Conservation (phyloP, 2,113 vertebrate genomes). For the Pseudopipra pipra region DNA sequence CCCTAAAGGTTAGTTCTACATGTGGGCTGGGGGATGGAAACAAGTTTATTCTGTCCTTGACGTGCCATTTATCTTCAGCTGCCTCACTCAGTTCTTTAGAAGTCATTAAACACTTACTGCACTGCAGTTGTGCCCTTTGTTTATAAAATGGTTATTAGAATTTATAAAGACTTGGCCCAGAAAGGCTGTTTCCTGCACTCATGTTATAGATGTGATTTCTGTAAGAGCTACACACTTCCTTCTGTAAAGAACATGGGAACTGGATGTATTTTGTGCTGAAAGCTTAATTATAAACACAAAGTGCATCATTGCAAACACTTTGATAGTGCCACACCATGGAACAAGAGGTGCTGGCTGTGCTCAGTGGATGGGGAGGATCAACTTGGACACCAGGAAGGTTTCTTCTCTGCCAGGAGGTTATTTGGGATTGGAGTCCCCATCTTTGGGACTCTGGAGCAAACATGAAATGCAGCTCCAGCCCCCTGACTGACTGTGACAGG, state of each 20-base stretch:
- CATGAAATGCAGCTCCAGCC: background rate
- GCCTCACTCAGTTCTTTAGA: background rate
- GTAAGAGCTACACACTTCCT: background rate
- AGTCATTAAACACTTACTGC: background rate
- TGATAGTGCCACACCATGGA: background rate
- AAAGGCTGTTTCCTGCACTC: background rate
- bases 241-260: background rate
- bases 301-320: background rate
- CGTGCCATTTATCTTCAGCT: background rate
- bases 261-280: background rate
- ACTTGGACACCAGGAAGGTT: background rate
- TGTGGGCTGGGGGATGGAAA: background rate
- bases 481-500: background rate
- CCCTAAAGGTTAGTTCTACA: constrained; percentile 84
- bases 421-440: background rate
- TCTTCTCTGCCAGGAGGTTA: background rate
- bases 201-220: background rate
- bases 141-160: background rate
- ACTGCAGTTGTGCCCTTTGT: background rate
- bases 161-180: background rate
- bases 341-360: background rate
- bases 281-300: background rate
- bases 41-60: background rate
- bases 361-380: background rate
- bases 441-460: background rate